These are phyloP conservation scores for Holcopasites calliopsidis DNA, from an alignment of 1,140 invertebrate genomes.

Conservation along the genomic window DNA sequence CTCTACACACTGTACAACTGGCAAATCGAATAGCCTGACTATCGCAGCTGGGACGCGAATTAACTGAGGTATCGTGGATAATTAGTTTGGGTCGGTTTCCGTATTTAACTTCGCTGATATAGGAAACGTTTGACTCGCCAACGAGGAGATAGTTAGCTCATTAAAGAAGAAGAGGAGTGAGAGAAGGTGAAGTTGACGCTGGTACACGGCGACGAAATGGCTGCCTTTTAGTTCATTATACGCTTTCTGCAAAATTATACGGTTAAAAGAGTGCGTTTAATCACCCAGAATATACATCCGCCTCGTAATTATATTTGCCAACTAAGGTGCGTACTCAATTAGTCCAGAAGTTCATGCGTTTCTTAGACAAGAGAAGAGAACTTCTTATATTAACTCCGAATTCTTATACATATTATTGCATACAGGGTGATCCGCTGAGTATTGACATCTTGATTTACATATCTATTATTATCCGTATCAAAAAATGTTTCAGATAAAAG, in stretches of 20 bases:
- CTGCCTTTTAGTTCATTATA: constrained; percentile 9
- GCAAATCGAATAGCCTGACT: background rate
- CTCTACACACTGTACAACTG: background rate
- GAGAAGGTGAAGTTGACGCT: background rate
- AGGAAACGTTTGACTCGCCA: constrained; percentile 15
- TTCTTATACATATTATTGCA: no score
- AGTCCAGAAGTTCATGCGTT: background rate
- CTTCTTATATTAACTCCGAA: no score
- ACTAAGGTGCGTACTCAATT: background rate
- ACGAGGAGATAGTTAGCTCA: constrained; percentile 21
- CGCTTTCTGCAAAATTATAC: background rate
- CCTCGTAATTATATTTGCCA: background rate
- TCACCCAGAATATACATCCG: background rate
- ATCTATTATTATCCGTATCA: no score
- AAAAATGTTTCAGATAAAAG: no score
- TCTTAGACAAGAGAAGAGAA: no score
- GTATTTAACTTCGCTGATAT: constrained; percentile 28
- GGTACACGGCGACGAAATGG: background rate
- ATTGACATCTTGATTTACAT: no score
- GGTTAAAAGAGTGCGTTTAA: constrained; percentile 1
- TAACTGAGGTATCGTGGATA: constrained; percentile 24
- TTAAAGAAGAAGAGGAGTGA: constrained; percentile 1
- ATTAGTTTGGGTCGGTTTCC: constrained; percentile 14
- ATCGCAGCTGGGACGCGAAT: background rate
- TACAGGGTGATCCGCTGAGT: no score